Conservation (phyloP, 2,888 invertebrate genomes). For the Hypolimnas misippus region DNA sequence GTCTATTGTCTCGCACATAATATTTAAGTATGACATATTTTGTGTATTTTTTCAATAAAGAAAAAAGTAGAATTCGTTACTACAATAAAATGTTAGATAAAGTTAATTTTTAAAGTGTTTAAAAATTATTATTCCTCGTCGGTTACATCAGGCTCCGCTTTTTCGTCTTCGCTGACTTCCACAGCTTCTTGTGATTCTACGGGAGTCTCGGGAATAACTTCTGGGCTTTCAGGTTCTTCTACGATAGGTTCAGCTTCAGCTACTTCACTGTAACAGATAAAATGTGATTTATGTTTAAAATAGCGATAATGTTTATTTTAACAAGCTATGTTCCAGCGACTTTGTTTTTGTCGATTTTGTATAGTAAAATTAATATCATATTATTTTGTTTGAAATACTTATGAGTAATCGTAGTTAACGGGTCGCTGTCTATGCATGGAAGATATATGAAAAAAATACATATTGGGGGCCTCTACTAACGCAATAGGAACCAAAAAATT, state of each 20-base stretch:
- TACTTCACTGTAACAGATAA: slow-evolving; percentile 56
- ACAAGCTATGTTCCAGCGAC: too few relatives aligned
- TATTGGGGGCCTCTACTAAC: too few relatives aligned
- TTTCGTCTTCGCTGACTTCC: slow-evolving; percentile 77
- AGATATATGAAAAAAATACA: too few relatives aligned
- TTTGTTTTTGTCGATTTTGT: neutral
- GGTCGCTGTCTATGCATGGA: too few relatives aligned
- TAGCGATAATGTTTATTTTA: neutral
- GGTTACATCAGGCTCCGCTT: slow-evolving; percentile 80
- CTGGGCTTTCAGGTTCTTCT: slow-evolving; percentile 79
- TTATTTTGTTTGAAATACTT: too few relatives aligned
- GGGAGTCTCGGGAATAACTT: slow-evolving; percentile 58
- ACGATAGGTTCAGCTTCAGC: slow-evolving; percentile 72
- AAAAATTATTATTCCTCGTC: slow-evolving; percentile 76
- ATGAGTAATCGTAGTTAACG: too few relatives aligned
- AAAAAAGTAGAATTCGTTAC: slow-evolving; percentile 21
- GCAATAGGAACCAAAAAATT: too few relatives aligned
- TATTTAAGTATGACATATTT: neutral
- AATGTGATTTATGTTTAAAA: neutral
- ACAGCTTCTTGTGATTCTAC: slow-evolving; percentile 60
- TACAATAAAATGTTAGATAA: slow-evolving; percentile 27
- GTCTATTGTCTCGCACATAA: slow-evolving; percentile 8
- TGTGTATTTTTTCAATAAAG: neutral
- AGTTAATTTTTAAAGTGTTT: slow-evolving; percentile 5
- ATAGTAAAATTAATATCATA: slow-evolving; percentile 14